Evolutionary conservation across 1,140 invertebrate species (phyloP), one percentile per base, ranked within the genome.

Genomic region (Temnothorax curvispinosus): DNA sequence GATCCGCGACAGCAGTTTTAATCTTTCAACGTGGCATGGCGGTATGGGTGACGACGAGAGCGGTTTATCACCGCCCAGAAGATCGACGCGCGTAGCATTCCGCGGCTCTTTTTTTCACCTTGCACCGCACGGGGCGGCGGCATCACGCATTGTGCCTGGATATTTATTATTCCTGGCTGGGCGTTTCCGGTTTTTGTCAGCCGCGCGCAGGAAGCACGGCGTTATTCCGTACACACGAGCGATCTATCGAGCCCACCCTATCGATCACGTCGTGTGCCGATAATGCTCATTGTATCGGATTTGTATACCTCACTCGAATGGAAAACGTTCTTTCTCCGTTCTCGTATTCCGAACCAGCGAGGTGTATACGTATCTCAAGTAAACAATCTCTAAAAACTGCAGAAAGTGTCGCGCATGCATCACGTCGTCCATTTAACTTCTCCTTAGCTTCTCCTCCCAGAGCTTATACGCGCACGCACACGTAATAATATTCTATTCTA

Each of bases 131-230:
- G 21, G 21, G 0, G 44, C 54, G 41, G 7, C 64, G 44, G 91
- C 85, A 85, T 75, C 89, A 60, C 50, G 86, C 89, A 89, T 89
- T 89, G 82, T 90, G 84, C 82, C 86, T 89, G 89, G 89, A 92
- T 89, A 92, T 94, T 94, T 93, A 90, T 92, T 94, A 95, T 95
- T 95, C 94, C 85, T 89, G 74, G 60, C n/a, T 78, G 85, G 85
- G 77, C 86, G 90, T 90, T 95, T 95, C 94, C 94, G 91, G 90
- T 89, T 89, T 74, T 56, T 85, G 54, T 80, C 88, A 86, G 87
- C 77, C 86, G 88, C 86, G 88, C 86, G 88, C 91, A 91, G 94
- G 93, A 94, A 92, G 87, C 78, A 80, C 85, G 62, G 0, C 18
- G 38, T 5, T 21, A 21, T 9, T 7, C 3, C 11, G 32, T n/a